These are phyloP conservation scores for Bovichtus diacanthus DNA, from an alignment of 2,797 vertebrate genomes.

Conservation along the genomic window DNA sequence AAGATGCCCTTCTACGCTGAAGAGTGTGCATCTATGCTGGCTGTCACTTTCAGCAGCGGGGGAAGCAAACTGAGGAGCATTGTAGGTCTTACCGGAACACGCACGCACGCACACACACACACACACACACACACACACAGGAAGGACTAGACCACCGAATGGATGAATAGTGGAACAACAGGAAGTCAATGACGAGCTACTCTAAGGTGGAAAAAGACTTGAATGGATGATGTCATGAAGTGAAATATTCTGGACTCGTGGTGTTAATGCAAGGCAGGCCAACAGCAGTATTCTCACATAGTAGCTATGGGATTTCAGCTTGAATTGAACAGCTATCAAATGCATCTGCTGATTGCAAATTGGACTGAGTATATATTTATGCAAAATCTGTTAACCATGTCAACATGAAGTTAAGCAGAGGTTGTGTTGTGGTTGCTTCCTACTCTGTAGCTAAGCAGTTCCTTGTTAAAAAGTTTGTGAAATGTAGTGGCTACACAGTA, in stretches of 20 bases:
- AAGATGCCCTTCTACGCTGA: conserved; percentile 96
- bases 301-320: no score
- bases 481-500: no score
- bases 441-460: not conserved
- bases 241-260: not conserved
- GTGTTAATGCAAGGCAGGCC: no score
- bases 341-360: not conserved
- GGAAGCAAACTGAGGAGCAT: conserved; percentile 91
- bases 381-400: no score
- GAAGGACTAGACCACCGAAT: not conserved
- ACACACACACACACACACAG: not conserved
- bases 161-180: not conserved
- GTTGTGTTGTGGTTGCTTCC: not conserved
- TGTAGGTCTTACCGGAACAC: conserved; percentile 81
- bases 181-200: not conserved
- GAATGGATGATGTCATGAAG: not conserved
- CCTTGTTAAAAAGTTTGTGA: not conserved
- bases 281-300: no score
- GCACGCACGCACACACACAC: conserved; percentile 2
- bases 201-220: no score
- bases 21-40: conserved; percentile 96
- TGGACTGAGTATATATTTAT: not conserved
- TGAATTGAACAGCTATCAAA: not conserved
- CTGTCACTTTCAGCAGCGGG: conserved; percentile 97
- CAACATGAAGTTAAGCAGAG: no score